Conservation (phyloP, 2,113 vertebrate genomes). For the Mustela lutreola region DNA sequence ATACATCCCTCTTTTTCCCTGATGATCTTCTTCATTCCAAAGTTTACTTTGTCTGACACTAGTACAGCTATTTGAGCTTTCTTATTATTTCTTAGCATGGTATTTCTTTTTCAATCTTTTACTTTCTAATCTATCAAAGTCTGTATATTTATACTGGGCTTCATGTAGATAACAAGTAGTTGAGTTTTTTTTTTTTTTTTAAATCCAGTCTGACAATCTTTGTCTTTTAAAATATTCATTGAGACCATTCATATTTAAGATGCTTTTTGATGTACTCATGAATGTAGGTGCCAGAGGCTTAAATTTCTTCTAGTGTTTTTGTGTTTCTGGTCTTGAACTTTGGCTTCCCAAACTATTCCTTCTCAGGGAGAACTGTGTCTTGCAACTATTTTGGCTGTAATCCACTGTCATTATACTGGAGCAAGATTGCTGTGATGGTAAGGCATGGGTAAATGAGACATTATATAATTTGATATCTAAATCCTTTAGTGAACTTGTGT, state of each 20-base stretch:
- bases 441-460: neutral
- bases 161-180: neutral
- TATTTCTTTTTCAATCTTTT: neutral
- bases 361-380: neutral
- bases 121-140: neutral
- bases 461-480: neutral
- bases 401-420: neutral
- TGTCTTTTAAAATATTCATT: neutral
- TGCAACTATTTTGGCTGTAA: neutral
- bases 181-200: neutral
- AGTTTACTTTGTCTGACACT: neutral
- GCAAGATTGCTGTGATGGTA: neutral
- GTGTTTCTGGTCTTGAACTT: neutral
- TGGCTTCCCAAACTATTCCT: neutral
- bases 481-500: neutral
- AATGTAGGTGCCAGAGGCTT: neutral
- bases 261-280: neutral
- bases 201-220: neutral
- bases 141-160: neutral
- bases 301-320: neutral
- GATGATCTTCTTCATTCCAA: neutral
- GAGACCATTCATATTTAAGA: neutral
- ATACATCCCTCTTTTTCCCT: neutral
- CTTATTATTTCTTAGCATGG: neutral
- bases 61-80: neutral